A percentile compares a stretch with the other conserved stretches of the same genome.
These are phyloP conservation scores for Chromis chromis DNA, from an alignment of 2,797 vertebrate species.

Conservation along the genomic window DNA sequence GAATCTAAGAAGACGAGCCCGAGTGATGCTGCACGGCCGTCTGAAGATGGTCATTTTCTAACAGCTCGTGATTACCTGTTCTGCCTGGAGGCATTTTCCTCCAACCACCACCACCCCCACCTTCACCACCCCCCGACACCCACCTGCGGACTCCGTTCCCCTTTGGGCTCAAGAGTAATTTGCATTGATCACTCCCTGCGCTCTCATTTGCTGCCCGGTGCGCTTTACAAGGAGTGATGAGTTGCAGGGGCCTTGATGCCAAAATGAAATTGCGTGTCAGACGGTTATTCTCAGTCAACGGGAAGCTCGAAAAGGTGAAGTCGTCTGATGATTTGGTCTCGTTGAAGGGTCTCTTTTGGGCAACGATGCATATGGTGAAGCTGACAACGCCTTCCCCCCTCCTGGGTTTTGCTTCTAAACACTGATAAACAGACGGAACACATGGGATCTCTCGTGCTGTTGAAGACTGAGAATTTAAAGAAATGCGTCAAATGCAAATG, in stretches of 20 bases:
- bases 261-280: slow-evolving; percentile 35
- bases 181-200: slow-evolving; percentile 69
- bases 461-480: no score
- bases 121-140: slow-evolving; percentile 7
- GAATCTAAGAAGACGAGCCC: no score
- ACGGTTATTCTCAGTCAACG: slow-evolving; percentile 26
- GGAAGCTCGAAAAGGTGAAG: slow-evolving; percentile 4
- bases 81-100: slow-evolving; percentile 18
- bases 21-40: background rate
- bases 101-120: background rate
- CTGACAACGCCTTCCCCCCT: slow-evolving; percentile 1
- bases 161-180: slow-evolving; percentile 57
- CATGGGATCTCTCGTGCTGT: background rate
- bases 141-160: slow-evolving; percentile 42
- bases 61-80: slow-evolving; percentile 5
- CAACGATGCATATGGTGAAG: slow-evolving; percentile 7
- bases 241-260: slow-evolving; percentile 36
- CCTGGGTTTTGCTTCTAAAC: slow-evolving; percentile 22
- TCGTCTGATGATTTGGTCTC: slow-evolving; percentile 19
- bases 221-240: slow-evolving; percentile 50
- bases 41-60: slow-evolving; percentile 5
- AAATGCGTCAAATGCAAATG: no score
- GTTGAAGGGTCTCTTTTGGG: slow-evolving; percentile 16
- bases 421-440: slow-evolving; percentile 33
- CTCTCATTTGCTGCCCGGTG: slow-evolving; percentile 59